Evolutionary conservation across 1,140 invertebrate genomes (phyloP).

Genomic region (Brachionus calyciflorus): DNA sequence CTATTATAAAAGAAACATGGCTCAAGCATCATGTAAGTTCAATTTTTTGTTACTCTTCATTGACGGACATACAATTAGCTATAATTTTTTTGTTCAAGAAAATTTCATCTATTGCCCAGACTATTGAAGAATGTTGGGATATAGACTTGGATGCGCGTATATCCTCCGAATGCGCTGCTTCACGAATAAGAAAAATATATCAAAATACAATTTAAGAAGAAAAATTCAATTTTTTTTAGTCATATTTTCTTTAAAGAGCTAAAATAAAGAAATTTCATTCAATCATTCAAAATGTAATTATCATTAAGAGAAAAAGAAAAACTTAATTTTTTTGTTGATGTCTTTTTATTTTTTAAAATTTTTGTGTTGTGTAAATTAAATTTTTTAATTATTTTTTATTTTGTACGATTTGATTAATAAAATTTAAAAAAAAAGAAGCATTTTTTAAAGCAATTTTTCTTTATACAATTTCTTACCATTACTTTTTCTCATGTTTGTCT

Average conservation of each 20-base stretch:
- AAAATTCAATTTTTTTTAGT: neutral
- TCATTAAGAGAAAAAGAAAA: too few relatives aligned
- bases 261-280: too few relatives aligned
- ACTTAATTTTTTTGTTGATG: neutral
- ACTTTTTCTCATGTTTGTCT: neutral
- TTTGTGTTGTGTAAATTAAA: constrained; percentile 41
- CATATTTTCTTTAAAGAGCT: neutral
- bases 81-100: neutral
- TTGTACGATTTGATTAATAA: constrained; percentile 36
- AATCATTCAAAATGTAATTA: too few relatives aligned
- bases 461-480: too few relatives aligned
- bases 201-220: neutral
- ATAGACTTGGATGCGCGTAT: constrained; percentile 43
- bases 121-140: constrained; percentile 46
- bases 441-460: too few relatives aligned
- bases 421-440: constrained; percentile 4
- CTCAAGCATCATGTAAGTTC: constrained; percentile 15
- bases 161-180: constrained; percentile 34
- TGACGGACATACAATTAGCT: neutral
- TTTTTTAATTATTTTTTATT: constrained; percentile 30
- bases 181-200: constrained; percentile 42
- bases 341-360: too few relatives aligned
- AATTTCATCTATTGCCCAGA: constrained; percentile 30
- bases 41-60: neutral
- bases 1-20: constrained; percentile 20